Base-by-base conservation (phyloP, 2,797 vertebrate genomes). In the Amblyraja radiata region DNA sequence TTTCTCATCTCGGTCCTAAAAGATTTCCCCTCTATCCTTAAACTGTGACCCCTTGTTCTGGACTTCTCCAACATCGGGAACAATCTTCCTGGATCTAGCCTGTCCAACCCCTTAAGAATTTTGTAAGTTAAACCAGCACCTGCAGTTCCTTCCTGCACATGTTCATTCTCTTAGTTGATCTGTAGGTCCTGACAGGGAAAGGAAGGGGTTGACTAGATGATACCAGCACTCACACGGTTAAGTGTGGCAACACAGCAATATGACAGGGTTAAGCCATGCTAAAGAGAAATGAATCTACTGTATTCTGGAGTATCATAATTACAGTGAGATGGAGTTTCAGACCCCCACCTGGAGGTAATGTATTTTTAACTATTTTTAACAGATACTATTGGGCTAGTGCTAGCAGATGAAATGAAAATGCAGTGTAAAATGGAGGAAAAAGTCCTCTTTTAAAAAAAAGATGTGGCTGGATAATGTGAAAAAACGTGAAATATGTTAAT, bases 291-390 rank as follows among this genome's bases (percentile, higher is more conserved):
- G 39, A 76, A 76, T 92, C 39, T 11, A 74, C 71, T 92, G 97
- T 96, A 96, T 97, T 97, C 96, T 96, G 96, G 97, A 98, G 97
- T 97, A 96, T 97, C 97, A 97, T 97, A 97, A 98, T 99, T 98
- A 98, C 97, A 98, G 97, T 97, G 97, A 97, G 98, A 98, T 97
- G 97, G 97, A 97, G 98, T 97, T 98, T 97, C 96, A 98, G 97
- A 97, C 97, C 97, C 97, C 97, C 97, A 97, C 97, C 96, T 97
- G 96, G 97, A 97, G 96, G 97, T 95, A 97, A 98, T 97, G 97
- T 95, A 96, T 97, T 96, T 97, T 97, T 96, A 97, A 97, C 96
- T 97, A 97, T 97, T 97, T 96, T 97, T 97, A 96, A 96, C 96
- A 96, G 96, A 96, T 96, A 97, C 96, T 97, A 96, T 96, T 97